phyloP scores from a whole-genome alignment of 2,113 vertebrate species.

The Protobothrops mucrosquamatus region DNA sequence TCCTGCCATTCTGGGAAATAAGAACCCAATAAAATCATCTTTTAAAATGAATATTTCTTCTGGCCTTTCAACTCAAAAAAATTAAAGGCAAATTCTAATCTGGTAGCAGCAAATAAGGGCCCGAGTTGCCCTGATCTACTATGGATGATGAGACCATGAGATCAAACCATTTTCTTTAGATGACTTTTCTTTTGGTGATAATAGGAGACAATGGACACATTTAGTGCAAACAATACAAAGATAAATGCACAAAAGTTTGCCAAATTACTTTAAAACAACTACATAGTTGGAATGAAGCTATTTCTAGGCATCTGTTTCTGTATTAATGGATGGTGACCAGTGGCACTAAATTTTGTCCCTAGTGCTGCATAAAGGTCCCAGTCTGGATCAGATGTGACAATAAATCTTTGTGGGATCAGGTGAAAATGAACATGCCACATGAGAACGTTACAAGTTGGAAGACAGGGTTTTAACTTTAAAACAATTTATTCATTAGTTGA shows the following conservation, averaged over 20 bases:
- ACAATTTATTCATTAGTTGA: background rate
- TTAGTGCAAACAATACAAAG: background rate
- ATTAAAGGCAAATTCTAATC: background rate
- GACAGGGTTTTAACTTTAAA: background rate
- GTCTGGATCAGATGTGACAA: background rate
- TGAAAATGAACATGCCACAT: background rate
- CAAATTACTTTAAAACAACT: background rate
- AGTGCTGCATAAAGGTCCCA: background rate
- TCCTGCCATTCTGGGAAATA: background rate
- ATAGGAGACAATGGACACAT: background rate
- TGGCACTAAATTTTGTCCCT: background rate
- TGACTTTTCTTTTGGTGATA: background rate
- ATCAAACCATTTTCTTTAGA: background rate
- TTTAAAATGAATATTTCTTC: background rate
- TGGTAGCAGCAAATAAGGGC: background rate
- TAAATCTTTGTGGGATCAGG: background rate
- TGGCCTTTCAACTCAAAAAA: background rate
- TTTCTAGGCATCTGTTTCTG: background rate
- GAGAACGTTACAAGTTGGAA: background rate
- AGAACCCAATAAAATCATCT: background rate
- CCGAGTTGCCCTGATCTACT: background rate
- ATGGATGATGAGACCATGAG: too few relatives aligned
- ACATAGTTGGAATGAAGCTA: too few relatives aligned
- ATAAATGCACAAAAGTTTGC: background rate
- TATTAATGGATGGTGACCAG: background rate